These are phyloP conservation scores for Phrynocephalus forsythii DNA, from an alignment of 2,797 vertebrate genomes.

Conservation along the genomic window DNA sequence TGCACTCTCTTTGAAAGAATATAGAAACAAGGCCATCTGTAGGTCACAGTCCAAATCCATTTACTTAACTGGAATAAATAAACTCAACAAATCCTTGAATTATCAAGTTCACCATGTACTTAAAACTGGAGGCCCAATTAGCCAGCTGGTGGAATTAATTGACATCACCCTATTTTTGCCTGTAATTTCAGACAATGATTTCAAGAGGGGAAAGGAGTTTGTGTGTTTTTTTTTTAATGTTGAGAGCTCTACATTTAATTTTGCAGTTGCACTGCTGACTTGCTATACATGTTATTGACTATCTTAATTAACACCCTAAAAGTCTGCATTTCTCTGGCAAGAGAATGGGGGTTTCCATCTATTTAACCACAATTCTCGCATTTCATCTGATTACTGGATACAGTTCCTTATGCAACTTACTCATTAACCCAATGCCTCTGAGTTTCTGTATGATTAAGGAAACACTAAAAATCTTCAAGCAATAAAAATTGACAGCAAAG, in stretches of 20 bases:
- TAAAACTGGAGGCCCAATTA: conserved; percentile 68
- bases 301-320: conserved; percentile 54
- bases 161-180: conserved; percentile 38
- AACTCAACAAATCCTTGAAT: conserved; percentile 72
- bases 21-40: conserved; percentile 17
- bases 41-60: conserved; percentile 46
- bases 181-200: conserved; percentile 65
- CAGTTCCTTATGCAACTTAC: conserved; percentile 17
- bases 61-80: conserved; percentile 63
- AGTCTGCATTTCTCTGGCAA: conserved; percentile 47
- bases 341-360: conserved; percentile 26
- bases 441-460: conserved; percentile 37
- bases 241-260: conserved; percentile 58
- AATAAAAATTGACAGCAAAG: conserved; percentile 30
- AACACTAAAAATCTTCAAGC: conserved; percentile 35
- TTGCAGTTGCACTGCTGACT: conserved; percentile 43
- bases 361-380: conserved; percentile 26
- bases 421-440: conserved; percentile 25
- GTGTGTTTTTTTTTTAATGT: conserved; percentile 38
- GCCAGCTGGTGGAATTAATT: conserved; percentile 64
- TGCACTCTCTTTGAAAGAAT: neutral
- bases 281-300: conserved; percentile 53
- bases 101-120: conserved; percentile 67
- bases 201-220: conserved; percentile 55
- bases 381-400: conserved; percentile 48